Conservation (phyloP, 2,888 invertebrate genomes). For the Drosophila bunnanda region DNA sequence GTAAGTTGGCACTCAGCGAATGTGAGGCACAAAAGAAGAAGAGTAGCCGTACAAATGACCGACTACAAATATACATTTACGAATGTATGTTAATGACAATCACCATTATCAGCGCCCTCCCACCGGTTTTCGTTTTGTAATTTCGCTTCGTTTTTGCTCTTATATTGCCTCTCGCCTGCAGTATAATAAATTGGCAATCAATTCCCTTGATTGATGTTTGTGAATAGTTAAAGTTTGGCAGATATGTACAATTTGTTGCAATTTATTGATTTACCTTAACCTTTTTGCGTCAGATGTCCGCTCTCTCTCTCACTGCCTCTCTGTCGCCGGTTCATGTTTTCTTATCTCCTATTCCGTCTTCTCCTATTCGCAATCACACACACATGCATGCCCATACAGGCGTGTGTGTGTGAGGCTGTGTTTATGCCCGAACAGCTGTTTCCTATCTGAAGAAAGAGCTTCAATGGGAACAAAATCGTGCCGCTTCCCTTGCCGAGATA, state of each 20-base stretch:
- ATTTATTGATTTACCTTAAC: constrained; percentile 63
- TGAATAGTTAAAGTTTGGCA: constrained; percentile 18
- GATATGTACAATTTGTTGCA: constrained; percentile 10
- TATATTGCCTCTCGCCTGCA: not conserved
- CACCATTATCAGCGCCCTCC: constrained; percentile 44
- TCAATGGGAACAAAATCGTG: constrained; percentile 7
- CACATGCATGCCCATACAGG: not conserved
- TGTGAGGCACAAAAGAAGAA: constrained; percentile 17
- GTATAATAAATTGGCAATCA: constrained; percentile 26
- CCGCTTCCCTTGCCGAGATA: constrained; percentile 4
- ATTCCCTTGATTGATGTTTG: constrained; percentile 14
- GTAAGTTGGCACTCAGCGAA: constrained; percentile 42
- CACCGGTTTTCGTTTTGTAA: constrained; percentile 12
- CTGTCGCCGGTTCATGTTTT: constrained; percentile 53
- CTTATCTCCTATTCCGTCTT: constrained; percentile 35
- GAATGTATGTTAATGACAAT: constrained; percentile 39
- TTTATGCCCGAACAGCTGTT: constrained; percentile 71
- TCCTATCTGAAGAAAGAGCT: constrained; percentile 26
- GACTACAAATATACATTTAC: constrained; percentile 7
- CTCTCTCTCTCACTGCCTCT: constrained; percentile 2
- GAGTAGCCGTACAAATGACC: constrained; percentile 11
- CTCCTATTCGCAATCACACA: constrained; percentile 28
- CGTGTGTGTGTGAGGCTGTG: constrained; percentile 20
- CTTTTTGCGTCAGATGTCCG: constrained; percentile 36
- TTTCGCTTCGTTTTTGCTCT: constrained; percentile 1